These are phyloP conservation scores for Hippocampus barbouri DNA, from an alignment of 2,113 vertebrate species.

Conservation along the genomic window DNA sequence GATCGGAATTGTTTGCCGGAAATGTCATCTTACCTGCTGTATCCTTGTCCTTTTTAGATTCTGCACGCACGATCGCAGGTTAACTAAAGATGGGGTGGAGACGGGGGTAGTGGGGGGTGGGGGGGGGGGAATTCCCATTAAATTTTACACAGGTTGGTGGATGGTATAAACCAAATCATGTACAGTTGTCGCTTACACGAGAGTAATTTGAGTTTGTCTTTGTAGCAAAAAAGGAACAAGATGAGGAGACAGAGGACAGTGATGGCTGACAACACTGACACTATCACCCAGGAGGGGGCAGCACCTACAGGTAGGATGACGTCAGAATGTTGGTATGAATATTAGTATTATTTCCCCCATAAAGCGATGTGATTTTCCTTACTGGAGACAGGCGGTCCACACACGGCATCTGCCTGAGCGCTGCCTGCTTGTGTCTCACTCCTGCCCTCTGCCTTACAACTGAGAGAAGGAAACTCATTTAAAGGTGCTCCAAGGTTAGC, in stretches of 20 bases:
- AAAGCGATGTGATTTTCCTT: conserved; percentile 15
- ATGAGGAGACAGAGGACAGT: conserved; percentile 70
- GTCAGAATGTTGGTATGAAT: not conserved
- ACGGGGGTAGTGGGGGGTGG: not conserved
- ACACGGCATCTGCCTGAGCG: conserved; percentile 53
- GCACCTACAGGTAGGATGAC: conserved; percentile 38
- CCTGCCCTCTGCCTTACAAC: conserved; percentile 70
- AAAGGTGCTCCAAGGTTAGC: not conserved
- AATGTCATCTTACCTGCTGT: conserved; percentile 67
- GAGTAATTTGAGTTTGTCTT: conserved; percentile 72
- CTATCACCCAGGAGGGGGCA: conserved; percentile 66
- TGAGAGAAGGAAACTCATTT: conserved; percentile 33
- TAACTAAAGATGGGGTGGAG: conserved; percentile 51
- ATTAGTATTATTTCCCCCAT: not conserved
- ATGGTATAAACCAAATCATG: not conserved
- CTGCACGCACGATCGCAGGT: conserved; percentile 73
- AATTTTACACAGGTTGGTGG: not conserved
- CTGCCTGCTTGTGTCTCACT: conserved; percentile 58
- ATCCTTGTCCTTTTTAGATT: conserved; percentile 75
- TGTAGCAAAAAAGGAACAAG: conserved; percentile 75
- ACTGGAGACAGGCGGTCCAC: conserved; percentile 58
- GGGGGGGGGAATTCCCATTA: not conserved
- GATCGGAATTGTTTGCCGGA: not conserved
- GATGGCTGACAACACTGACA: conserved; percentile 69
- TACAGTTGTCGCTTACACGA: conserved; percentile 41